Percentiles rank a stretch among this genome's conserved stretches.
Conservation (phyloP, 2,888 invertebrate species). For the Lysandra coridon region DNA sequence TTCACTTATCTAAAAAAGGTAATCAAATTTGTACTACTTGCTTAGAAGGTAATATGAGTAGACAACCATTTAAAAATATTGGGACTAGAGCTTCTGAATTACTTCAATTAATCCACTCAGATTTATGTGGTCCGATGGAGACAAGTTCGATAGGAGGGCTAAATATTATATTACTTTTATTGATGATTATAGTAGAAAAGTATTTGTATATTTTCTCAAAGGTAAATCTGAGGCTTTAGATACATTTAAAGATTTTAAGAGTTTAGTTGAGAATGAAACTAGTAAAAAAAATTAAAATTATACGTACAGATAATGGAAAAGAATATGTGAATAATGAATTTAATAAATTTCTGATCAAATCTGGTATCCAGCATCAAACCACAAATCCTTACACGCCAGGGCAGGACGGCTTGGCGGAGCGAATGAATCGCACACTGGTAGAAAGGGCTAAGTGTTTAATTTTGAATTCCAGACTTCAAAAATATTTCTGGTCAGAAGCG, state of each 20-base stretch:
- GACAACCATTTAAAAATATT: too few species aligned
- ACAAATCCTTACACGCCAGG: conserved; percentile 41
- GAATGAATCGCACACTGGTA: conserved; percentile 21
- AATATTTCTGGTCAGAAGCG: background rate
- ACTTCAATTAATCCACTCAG: conserved; percentile 28
- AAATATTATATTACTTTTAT: conserved; percentile 30
- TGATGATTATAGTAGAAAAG: conserved; percentile 28
- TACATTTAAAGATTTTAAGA: conserved; percentile 25
- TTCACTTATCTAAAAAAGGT: too few species aligned
- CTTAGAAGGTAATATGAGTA: too few species aligned
- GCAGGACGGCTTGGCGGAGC: too few species aligned
- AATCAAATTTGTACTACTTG: too few species aligned
- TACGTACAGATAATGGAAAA: conserved; percentile 34
- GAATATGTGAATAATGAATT: conserved; percentile 37
- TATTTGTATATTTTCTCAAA: conserved; percentile 24
- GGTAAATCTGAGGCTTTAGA: conserved; percentile 18
- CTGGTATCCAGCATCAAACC: conserved; percentile 41
- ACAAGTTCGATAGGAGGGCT: conserved; percentile 27
- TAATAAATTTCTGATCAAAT: conserved; percentile 29
- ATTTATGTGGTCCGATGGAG: conserved; percentile 31
- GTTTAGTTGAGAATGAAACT: conserved; percentile 26
- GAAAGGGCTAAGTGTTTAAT: conserved; percentile 36
- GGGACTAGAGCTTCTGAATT: too few species aligned
- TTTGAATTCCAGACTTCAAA: conserved; percentile 28
- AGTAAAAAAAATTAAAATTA: conserved; percentile 13